These are phyloP conservation scores for Branchellion lobata DNA, from an alignment of 2,888 invertebrate genomes.

Conservation along the genomic window DNA sequence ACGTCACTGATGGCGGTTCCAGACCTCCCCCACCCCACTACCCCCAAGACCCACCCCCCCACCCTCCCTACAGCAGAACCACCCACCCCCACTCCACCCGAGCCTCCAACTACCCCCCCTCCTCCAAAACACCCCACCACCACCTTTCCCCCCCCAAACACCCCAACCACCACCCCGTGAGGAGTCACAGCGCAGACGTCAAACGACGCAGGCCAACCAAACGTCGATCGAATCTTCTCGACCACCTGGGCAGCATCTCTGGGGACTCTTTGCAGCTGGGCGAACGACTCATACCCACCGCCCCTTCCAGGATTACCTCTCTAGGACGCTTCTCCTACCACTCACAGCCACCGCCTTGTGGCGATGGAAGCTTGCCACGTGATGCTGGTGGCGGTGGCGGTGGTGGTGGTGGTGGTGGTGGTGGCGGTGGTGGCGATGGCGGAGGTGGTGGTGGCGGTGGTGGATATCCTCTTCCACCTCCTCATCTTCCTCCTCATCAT, in stretches of 20 bases:
- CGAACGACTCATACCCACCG: not conserved
- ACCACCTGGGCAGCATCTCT: not conserved
- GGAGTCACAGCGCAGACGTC: not conserved
- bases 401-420: too few relatives aligned
- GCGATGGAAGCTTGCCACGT: not conserved
- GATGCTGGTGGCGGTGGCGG: not conserved
- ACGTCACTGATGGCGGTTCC: not conserved
- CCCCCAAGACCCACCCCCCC: not conserved
- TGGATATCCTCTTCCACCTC: too few relatives aligned
- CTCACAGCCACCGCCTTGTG: not conserved
- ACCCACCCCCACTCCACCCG: too few relatives aligned
- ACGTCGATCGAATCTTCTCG: not conserved
- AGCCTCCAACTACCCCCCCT: not conserved
- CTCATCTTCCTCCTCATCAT: too few relatives aligned
- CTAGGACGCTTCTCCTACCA: not conserved
- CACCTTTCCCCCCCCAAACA: too few relatives aligned
- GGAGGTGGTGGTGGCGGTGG: too few relatives aligned
- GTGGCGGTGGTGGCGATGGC: too few relatives aligned
- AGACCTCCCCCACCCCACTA: not conserved
- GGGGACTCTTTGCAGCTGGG: not conserved
- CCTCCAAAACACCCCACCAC: too few relatives aligned
- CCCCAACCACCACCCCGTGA: too few relatives aligned
- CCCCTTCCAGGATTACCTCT: not conserved
- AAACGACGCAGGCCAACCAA: not conserved
- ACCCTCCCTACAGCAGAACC: not conserved